Percentiles rank a stretch among this genome's conserved stretches.
These are phyloP conservation scores for Melanerpes aurifrons DNA, from an alignment of 2,113 vertebrate species.

Conservation along the genomic window DNA sequence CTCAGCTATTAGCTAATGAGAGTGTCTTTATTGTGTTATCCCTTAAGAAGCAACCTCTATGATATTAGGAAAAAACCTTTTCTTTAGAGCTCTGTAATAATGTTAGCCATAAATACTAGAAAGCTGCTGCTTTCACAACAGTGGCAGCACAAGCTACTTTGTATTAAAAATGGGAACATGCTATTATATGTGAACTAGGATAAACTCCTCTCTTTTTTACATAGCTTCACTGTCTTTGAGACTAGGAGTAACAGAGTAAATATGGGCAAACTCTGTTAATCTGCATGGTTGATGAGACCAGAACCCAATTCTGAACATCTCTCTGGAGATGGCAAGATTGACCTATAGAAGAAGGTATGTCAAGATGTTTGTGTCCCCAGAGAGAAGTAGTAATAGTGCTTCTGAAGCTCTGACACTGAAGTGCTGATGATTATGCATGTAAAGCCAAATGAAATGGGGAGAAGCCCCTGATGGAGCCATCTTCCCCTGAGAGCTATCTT, in stretches of 20 bases:
- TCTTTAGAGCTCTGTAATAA: not conserved
- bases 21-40: not conserved
- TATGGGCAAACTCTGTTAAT: not conserved
- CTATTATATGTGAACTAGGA: not conserved
- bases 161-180: not conserved
- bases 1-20: not conserved
- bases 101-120: not conserved
- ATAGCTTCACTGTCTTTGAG: not conserved
- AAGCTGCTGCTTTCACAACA: not conserved
- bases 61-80: not conserved
- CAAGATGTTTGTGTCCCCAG: not conserved
- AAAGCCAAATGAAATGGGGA: not conserved
- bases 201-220: not conserved
- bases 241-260: not conserved
- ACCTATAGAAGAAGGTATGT: not conserved
- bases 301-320: not conserved
- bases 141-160: not conserved
- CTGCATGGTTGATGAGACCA: not conserved
- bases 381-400: not conserved
- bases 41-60: not conserved
- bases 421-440: not conserved
- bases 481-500: not conserved
- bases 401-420: not conserved
- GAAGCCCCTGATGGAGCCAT: not conserved
- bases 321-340: not conserved